A percentile compares a stretch with the other conserved stretches of the same genome.
phyloP scores from a whole-genome alignment of 2,113 vertebrate species.

The Ondatra zibethicus region DNA sequence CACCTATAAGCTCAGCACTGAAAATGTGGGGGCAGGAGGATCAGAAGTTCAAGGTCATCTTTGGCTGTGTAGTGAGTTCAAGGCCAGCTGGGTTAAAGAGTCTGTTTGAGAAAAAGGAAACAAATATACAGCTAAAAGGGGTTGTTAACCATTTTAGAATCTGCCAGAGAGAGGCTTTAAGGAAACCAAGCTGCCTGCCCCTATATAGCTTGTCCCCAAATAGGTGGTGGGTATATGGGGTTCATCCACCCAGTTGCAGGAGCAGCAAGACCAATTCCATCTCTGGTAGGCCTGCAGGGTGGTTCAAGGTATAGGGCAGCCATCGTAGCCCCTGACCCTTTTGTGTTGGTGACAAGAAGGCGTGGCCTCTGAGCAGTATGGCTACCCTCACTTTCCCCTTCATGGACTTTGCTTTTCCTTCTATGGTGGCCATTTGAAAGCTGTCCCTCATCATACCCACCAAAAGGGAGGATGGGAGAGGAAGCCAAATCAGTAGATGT shows the following conservation, averaged over 20 bases:
- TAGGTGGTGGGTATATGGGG: background rate
- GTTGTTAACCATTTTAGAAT: background rate
- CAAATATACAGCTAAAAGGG: background rate
- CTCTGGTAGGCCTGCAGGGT: background rate
- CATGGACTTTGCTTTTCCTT: constrained; percentile 54
- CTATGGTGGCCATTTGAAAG: background rate
- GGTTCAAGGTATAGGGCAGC: background rate
- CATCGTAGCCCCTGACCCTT: background rate
- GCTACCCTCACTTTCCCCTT: background rate
- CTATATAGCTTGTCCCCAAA: background rate
- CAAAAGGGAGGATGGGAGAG: background rate
- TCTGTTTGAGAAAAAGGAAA: background rate
- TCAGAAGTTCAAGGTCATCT: background rate
- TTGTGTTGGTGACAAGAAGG: background rate
- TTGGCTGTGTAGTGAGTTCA: background rate
- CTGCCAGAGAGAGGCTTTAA: background rate
- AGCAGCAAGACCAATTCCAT: background rate
- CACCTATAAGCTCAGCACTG: background rate
- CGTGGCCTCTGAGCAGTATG: background rate
- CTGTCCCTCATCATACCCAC: background rate
- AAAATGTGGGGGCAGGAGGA: background rate
- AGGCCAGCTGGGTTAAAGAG: background rate
- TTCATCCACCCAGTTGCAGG: no score
- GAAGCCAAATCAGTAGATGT: background rate
- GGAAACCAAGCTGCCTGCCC: background rate